Base-by-base conservation (phyloP, 2,797 vertebrate genomes). In the Galago senegalensis region DNA sequence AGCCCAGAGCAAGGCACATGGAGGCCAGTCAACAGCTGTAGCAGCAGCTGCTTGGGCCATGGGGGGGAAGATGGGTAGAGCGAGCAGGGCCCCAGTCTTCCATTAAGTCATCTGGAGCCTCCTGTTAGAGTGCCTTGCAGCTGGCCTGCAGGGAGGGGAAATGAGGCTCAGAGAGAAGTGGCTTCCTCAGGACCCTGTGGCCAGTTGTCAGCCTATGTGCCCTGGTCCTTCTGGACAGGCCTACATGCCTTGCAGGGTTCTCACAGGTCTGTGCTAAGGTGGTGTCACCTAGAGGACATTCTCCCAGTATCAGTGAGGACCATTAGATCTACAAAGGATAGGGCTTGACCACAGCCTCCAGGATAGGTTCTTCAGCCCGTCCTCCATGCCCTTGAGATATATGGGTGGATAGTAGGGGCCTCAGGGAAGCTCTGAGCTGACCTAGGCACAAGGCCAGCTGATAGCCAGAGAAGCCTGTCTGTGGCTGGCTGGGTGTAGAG, bases 61-160 rank as follows among this genome's bases (percentile, higher is more conserved):
- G 20, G 21, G 20, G 20, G 56, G 58, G 40, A 88, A 87, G 34
- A 60, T 0, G 23, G 3, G 5, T 3, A 91, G 58, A 70, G 67
- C 18, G 49, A 11, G 13, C 1, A 21, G 31, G 56, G 25, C 25
- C 21, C 56, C 11, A 0, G 3, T 31, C 23, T 73, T 65, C 10
- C 53, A 21, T 8, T n/a, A 46, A 56, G 72, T 73, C 75, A 46
- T 17, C 18, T 3, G 11, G 60, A 25, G 37, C 63, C 53, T 85
- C 56, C 43, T 21, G 2, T 10, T 21, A 23, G 18, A 79, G 43
- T 3, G 0, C 31, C 18, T 18, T 0, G 0, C 12, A 17, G 25
- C 18, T n/a, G 29, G 43, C 40, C 43, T 4, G 0, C 34, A 14
- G 2, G 63, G 56, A 82, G 27, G 20, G n/a, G n/a, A 81, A 49